Evolutionary conservation across 37 sponge, comb jelly and placozoan genomes (phyloP).

Genomic region (Hormiphora californensis): DNA sequence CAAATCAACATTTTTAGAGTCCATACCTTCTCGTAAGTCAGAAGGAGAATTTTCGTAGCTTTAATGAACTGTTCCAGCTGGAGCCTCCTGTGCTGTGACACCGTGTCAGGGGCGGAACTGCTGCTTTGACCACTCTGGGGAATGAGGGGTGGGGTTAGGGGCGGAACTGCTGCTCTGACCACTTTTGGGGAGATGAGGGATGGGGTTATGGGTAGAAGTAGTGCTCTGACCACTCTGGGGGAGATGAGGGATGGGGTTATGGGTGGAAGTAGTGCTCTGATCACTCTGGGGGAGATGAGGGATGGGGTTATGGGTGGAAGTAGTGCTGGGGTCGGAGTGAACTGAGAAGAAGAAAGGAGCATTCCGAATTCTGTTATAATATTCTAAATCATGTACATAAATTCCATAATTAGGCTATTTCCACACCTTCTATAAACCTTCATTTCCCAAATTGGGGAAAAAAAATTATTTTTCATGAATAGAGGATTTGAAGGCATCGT

Average conservation of each 20-base stretch:
- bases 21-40: conserved; percentile 12
- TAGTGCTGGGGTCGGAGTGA: no score
- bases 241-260: no score
- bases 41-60: conserved; percentile 26
- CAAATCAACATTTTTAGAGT: background rate
- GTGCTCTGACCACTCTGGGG: conserved; percentile 39
- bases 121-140: conserved; percentile 20
- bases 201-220: conserved; percentile 5
- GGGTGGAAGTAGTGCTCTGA: conserved; percentile 42
- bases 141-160: no score
- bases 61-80: conserved; percentile 36
- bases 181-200: background rate
- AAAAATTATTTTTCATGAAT: no score
- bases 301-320: no score
- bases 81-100: conserved; percentile 29
- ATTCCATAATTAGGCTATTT: no score
- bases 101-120: conserved; percentile 50
- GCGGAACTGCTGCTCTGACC: conserved; percentile 52
- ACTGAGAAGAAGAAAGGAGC: no score
- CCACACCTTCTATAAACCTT: no score
- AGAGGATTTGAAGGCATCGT: no score
- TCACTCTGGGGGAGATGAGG: background rate
- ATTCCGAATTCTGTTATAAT: no score
- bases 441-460: no score
- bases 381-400: no score